Evolutionary conservation across 2,113 vertebrate species (phyloP), one percentile per base, ranked within the genome.

Genomic region (Sceloporus tristichus): DNA sequence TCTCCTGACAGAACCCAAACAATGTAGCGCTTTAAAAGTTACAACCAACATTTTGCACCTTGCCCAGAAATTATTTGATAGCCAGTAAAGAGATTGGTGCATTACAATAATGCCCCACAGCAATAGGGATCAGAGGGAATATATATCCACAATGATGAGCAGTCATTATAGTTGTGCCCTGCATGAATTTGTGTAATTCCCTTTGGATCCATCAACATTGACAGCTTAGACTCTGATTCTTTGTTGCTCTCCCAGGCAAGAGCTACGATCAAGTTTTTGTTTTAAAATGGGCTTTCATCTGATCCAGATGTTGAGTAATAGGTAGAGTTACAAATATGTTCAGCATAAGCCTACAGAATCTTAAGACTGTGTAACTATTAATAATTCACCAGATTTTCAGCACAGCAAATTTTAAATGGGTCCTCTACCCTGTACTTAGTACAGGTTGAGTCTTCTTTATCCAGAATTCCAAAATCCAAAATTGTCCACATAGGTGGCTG

Each of bases 281-380:
- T 62, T 85, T 68, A 19, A 70, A 29, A 86, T 91, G 84, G 83
- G 82, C 7, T 68, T 87, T 65, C 82, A 14, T 7, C 65, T 48
- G 0, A 0, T 42, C 10, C 9, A 78, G 18, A 71, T 68, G 73
- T 7, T 13, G 21, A 18, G 9, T 25, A n/a, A 29, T 8, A n/a
- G 68, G 10, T 8, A 71, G 27, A 9, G 7, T 29, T 2, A 71
- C 5, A 42, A 34, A 80, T 23, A 38, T 34, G n/a, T 4, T 48
- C 14, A 54, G 23, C 5, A 75, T 62, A 75, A 88, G 2, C 4
- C 9, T 38, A 77, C 23, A 77, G 38, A 65, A 42, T 66, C 11
- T 78, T 29, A n/a, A 48, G 16, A 66, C 84, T 71, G 84, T 11
- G 5, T 84, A 88, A 6, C 11, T 42, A 87, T 53, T 85, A 25